Percentiles rank a stretch among this genome's conserved stretches.
Evolutionary conservation across 2,888 invertebrate species (phyloP).

Genomic region (Criorhina ranunculi): DNA sequence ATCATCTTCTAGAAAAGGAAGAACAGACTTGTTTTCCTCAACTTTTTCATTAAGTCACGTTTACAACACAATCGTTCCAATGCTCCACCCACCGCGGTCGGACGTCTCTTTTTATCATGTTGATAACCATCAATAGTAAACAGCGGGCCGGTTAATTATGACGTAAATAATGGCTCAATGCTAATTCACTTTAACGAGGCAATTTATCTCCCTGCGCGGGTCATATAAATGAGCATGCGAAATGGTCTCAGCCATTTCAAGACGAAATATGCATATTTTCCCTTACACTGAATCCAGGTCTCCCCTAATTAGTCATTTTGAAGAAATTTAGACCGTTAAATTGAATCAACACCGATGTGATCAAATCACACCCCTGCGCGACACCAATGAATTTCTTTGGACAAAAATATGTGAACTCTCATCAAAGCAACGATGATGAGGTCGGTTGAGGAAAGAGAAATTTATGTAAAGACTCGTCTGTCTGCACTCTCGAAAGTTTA

Average conservation of each 20-base stretch:
- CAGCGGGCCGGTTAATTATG: slow-evolving; percentile 25
- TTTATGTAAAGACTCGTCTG: slow-evolving; percentile 30
- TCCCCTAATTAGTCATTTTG: slow-evolving; percentile 16
- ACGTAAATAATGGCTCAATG: slow-evolving; percentile 17
- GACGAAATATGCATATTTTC: slow-evolving; percentile 14
- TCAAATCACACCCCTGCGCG: slow-evolving; percentile 17
- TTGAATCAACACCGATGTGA: slow-evolving; percentile 3
- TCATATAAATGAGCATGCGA: slow-evolving; percentile 22
- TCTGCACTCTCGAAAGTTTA: slow-evolving; percentile 57
- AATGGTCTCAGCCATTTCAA: slow-evolving; percentile 2
- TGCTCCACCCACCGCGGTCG: background rate
- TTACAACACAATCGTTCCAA: background rate
- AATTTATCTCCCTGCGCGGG: slow-evolving; percentile 39
- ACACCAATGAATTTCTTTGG: background rate
- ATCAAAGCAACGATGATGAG: slow-evolving; percentile 11
- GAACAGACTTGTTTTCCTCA: background rate
- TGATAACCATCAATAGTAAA: slow-evolving; percentile 9
- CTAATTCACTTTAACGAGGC: slow-evolving; percentile 47
- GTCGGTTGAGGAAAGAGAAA: slow-evolving; percentile 59
- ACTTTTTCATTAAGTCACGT: background rate
- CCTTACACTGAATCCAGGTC: slow-evolving; percentile 12
- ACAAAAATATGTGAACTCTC: background rate
- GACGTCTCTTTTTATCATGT: background rate
- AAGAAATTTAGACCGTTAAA: slow-evolving; percentile 41
- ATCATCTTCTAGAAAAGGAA: too few species aligned